phyloP scores from a whole-genome alignment of 2,888 invertebrate species.

The Anodontia alba region DNA sequence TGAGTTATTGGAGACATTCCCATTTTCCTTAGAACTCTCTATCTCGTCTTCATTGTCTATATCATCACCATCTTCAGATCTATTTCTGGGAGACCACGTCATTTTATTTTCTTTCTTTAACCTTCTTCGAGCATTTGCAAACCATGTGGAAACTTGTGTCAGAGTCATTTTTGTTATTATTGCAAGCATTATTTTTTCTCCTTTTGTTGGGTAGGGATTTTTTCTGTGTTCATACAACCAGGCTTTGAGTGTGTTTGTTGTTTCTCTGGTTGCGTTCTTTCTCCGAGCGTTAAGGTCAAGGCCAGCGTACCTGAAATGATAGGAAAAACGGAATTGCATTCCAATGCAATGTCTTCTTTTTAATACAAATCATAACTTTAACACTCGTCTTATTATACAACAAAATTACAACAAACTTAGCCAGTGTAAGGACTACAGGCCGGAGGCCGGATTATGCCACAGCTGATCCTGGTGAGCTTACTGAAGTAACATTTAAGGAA shows the following conservation, averaged over 20 bases:
- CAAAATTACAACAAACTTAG: too few relatives aligned
- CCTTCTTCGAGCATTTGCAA: conserved; percentile 96
- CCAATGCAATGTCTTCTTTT: neutral
- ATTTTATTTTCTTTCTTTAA: conserved; percentile 99
- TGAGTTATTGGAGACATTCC: conserved; percentile 43
- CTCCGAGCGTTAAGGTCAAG: conserved; percentile 95
- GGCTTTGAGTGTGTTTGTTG: conserved; percentile 98
- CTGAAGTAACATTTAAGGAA: too few relatives aligned
- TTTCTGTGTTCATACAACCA: conserved; percentile 99
- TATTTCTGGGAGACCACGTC: conserved; percentile 98
- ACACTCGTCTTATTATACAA: too few relatives aligned
- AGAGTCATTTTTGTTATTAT: conserved; percentile 98
- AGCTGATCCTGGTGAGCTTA: too few relatives aligned
- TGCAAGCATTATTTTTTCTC: conserved; percentile 97
- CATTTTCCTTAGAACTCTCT: conserved; percentile 47
- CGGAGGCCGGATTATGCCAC: too few relatives aligned
- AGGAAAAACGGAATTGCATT: conserved; percentile 11
- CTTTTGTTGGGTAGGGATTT: conserved; percentile 98
- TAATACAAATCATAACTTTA: neutral
- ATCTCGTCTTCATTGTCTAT: conserved; percentile 78
- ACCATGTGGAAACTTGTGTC: conserved; percentile 97
- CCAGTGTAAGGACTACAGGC: too few relatives aligned
- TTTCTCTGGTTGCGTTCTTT: conserved; percentile 99
- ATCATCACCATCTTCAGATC: conserved; percentile 73
- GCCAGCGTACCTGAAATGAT: conserved; percentile 72